Base-by-base conservation (phyloP, 1,140 invertebrate species). In the Ylistrum balloti region DNA sequence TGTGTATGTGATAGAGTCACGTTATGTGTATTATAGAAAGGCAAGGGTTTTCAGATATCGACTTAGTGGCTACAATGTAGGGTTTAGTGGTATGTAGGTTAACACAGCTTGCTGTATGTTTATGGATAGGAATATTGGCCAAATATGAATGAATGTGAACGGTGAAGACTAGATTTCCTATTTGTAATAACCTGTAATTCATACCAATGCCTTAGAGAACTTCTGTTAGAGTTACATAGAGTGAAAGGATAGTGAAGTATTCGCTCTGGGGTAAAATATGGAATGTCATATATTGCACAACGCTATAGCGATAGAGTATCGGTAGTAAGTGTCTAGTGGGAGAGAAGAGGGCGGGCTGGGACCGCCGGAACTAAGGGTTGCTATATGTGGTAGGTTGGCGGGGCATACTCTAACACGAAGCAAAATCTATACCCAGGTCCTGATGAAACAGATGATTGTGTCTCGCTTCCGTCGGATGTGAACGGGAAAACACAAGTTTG, bases 371-470 rank as follows among this genome's bases (percentile, higher is more conserved):
- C 22, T 3, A 5, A n/a, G n/a, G 2, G 28, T n/a, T 28, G 56
- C 56, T 74, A 74, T 28, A n/a, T n/a, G n/a, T 1, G 3, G 10
- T 45, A 45, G 20, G 56, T 9, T n/a, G 56, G 56, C 56, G 17
- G 35, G 35, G 35, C n/a, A 74, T 28, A 74, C 15, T 9, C 22
- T 17, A 1, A 74, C 22, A 74, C 56, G 9, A 74, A n/a, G 56
- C 2, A 74, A 74, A 74, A 74, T 74, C 56, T 74, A 74, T 74
- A 74, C 56, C 56, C 56, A 74, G n/a, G 56, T 28, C 56, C 5
- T 74, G 56, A 74, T 74, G 56, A 74, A 74, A 74, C 56, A 74
- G 56, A 74, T n/a, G 28, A 74, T 28, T 28, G 56, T 74, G 56
- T 28, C 9, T 28, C 22, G 56, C 56, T 74, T 74, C 56, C 56